Evolutionary conservation across 1,140 invertebrate species (phyloP).

Genomic region (Lutraria rhynchaena): DNA sequence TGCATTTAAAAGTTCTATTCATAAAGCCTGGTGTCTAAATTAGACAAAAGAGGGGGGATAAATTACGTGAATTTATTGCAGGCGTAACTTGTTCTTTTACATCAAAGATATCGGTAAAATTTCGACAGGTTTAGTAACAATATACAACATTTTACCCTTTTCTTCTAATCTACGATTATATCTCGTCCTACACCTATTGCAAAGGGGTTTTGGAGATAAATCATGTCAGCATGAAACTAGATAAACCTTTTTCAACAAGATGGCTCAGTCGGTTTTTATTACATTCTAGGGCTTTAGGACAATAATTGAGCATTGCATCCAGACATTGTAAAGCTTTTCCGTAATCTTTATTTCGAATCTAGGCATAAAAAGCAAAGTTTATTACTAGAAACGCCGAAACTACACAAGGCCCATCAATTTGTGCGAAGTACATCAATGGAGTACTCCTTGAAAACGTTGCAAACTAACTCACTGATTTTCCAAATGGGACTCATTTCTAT

Average conservation of each 20-base stretch:
- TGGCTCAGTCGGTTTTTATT: slow-evolving; percentile 49
- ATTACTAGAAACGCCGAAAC: slow-evolving; percentile 32
- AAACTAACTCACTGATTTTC: no score
- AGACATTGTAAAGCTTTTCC: slow-evolving; percentile 52
- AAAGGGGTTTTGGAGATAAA: slow-evolving; percentile 20
- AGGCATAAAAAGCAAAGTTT: slow-evolving; percentile 51
- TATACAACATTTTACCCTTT: no score
- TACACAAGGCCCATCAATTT: slow-evolving; percentile 33
- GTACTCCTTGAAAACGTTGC: neutral
- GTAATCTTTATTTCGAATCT: slow-evolving; percentile 60
- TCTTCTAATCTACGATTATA: no score
- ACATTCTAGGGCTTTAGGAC: slow-evolving; percentile 34
- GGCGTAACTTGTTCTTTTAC: no score
- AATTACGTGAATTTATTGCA: no score
- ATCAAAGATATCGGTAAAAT: no score
- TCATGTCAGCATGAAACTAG: slow-evolving; percentile 30
- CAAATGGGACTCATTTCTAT: no score
- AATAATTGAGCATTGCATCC: slow-evolving; percentile 36
- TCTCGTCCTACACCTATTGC: no score
- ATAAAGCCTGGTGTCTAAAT: no score
- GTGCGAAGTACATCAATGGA: slow-evolving; percentile 15
- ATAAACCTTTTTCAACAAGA: slow-evolving; percentile 57
- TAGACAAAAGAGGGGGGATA: no score
- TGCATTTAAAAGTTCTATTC: no score
- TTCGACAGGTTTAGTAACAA: no score